These are phyloP conservation scores for Crenichthys baileyi DNA, from an alignment of 2,797 vertebrate genomes.

Conservation along the genomic window DNA sequence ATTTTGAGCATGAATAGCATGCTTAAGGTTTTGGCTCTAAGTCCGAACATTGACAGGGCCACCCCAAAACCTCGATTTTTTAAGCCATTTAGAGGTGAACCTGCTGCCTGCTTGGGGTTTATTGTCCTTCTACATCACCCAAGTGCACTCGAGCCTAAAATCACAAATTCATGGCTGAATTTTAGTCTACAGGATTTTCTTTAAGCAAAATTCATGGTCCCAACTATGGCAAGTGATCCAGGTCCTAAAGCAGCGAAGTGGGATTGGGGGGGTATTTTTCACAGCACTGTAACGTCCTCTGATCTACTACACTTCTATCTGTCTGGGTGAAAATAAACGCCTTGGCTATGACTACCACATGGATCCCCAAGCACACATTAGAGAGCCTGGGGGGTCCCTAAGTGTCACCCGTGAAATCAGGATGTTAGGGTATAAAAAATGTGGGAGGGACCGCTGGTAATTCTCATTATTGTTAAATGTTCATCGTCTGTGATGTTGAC, in stretches of 20 bases:
- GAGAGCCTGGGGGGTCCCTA: slow-evolving; percentile 83
- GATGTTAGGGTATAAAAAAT: slow-evolving; percentile 89
- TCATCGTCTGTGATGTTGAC: slow-evolving; percentile 77
- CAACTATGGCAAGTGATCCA: neutral
- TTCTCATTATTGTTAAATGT: slow-evolving; percentile 86
- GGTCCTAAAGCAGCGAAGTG: neutral
- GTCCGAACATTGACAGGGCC: too few species aligned
- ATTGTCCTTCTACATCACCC: neutral
- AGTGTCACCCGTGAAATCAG: slow-evolving; percentile 91
- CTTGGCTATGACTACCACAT: slow-evolving; percentile 73
- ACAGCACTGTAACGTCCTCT: neutral
- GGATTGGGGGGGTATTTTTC: too few species aligned
- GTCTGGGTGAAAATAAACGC: slow-evolving; percentile 46
- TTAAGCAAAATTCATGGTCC: neutral
- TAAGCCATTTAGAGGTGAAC: neutral
- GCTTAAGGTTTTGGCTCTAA: too few species aligned
- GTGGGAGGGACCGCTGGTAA: slow-evolving; percentile 85
- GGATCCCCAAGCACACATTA: slow-evolving; percentile 81
- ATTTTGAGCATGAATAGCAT: too few species aligned
- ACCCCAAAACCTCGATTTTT: neutral
- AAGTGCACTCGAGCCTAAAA: neutral
- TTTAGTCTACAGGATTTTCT: neutral
- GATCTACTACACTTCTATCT: neutral
- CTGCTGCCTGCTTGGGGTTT: too few species aligned
- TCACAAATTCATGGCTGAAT: neutral